Evolutionary conservation across 2,113 vertebrate species (phyloP), one percentile per base, ranked within the genome.

Genomic region (Xiphophorus hellerii): DNA sequence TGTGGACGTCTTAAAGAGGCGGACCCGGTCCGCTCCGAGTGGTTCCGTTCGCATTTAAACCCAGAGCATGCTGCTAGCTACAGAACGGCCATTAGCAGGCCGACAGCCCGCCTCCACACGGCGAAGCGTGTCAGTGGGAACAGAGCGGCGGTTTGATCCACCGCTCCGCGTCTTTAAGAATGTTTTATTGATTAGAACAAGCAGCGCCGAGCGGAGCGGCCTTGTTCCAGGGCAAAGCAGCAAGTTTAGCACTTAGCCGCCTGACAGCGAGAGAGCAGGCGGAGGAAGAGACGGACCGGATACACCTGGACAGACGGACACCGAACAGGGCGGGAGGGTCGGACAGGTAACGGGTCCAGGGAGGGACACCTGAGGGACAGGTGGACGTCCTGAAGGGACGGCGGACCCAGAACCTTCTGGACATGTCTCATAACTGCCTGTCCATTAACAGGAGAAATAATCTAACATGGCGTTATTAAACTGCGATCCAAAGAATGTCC

Each of bases 121-220:
- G 62, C 65, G 60, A 30, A 20, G 20, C 14, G 73, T 33, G 74
- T 68, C 58, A 76, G 29, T 29, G 31, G 28, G 28, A 60, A n/a
- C 67, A 35, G n/a, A 3, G 60, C 1, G 51, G 15, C 0, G 69
- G 37, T 42, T 61, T 15, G 37, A 74, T 71, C 37, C 9, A 61
- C 58, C 25, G 48, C 74, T 78, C 67, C 60, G 30, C 62, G 67
- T 88, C 75, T 78, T 73, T 69, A 85, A 76, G 62, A 79, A 84
- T 90, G 81, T 84, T 71, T 89, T 84, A 88, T 85, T 85, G 89
- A 86, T 89, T 37, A n/a, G 74, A 90, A 90, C 85, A 85, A 90
- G 89, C 83, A 70, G 87, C 74, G 25, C 74, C 74, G 81, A 78
- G 84, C 66, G 60, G 66, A 81, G 86, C 71, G 31, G 83, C 82